Evolutionary conservation across 2,888 invertebrate genomes (phyloP).

Genomic region (Azorinus chamasolen): DNA sequence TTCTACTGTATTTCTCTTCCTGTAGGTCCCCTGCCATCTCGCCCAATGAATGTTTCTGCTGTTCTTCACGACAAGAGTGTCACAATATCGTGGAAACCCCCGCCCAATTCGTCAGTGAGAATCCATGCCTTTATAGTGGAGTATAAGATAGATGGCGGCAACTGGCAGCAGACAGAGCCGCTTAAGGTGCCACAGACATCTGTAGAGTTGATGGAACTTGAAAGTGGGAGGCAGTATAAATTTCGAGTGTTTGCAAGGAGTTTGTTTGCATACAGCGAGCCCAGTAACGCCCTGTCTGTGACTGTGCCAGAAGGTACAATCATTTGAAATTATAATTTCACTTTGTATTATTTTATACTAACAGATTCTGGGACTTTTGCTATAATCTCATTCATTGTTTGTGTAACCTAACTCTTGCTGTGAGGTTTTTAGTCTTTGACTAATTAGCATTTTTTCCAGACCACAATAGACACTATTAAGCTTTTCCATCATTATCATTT

Average conservation of each 20-base stretch:
- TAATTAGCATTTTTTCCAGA: no score
- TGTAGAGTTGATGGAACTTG: conserved; percentile 24
- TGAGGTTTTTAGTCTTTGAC: no score
- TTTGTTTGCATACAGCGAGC: conserved; percentile 73
- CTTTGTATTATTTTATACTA: no score
- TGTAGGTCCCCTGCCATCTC: conserved; percentile 96
- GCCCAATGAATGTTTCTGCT: conserved; percentile 96
- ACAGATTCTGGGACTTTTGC: no score
- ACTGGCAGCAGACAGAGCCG: conserved; percentile 48
- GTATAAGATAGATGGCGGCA: conserved; percentile 67
- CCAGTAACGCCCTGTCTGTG: conserved; percentile 71
- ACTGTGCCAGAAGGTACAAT: conserved; percentile 66
- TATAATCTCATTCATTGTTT: no score
- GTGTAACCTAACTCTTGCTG: no score
- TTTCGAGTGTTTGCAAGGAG: conserved; percentile 77
- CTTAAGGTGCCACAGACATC: conserved; percentile 60
- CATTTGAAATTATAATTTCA: no score
- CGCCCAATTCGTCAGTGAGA: conserved; percentile 74
- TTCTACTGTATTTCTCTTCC: conserved; percentile 2
- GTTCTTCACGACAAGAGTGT: conserved; percentile 96
- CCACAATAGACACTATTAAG: no score
- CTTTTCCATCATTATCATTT: no score
- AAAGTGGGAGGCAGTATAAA: conserved; percentile 64
- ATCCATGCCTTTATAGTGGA: conserved; percentile 82
- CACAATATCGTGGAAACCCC: conserved; percentile 90